These are phyloP conservation scores for Sympetrum striolatum DNA, from an alignment of 2,888 invertebrate genomes.

Conservation along the genomic window DNA sequence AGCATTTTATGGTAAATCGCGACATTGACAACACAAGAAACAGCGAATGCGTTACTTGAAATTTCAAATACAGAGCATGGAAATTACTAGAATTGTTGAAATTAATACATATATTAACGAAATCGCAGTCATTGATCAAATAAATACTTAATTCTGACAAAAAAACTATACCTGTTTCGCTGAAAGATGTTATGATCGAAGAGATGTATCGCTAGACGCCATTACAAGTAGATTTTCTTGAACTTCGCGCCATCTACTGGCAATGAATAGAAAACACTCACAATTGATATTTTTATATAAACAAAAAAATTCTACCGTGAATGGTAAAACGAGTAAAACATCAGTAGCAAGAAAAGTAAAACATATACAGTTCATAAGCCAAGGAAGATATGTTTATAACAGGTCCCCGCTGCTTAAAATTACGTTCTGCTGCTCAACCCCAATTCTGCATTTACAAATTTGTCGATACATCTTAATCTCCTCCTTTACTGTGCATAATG, in stretches of 20 bases:
- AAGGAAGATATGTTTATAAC: no score
- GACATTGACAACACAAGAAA: not conserved
- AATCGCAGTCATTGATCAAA: not conserved
- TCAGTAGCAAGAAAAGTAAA: not conserved
- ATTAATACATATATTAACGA: not conserved
- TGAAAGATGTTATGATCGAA: not conserved
- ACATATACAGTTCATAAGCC: not conserved
- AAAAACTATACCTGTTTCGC: not conserved
- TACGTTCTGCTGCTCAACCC: no score
- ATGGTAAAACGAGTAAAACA: not conserved
- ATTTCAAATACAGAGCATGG: not conserved
- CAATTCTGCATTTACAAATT: no score
- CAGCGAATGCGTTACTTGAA: not conserved
- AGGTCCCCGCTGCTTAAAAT: no score
- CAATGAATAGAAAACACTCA: conserved; percentile 44
- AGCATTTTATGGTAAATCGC: not conserved
- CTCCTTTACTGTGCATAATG: no score
- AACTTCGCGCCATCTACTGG: conserved; percentile 47
- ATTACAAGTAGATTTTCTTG: conserved; percentile 35
- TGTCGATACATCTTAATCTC: no score
- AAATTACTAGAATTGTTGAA: not conserved
- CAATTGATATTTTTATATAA: not conserved
- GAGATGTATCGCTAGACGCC: conserved; percentile 44
- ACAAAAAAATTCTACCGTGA: not conserved
- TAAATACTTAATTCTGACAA: not conserved